A percentile compares a stretch with the other conserved stretches of the same genome.
These are phyloP conservation scores for Aphidoletes aphidimyza DNA, from an alignment of 2,888 invertebrate species.

Conservation along the genomic window DNA sequence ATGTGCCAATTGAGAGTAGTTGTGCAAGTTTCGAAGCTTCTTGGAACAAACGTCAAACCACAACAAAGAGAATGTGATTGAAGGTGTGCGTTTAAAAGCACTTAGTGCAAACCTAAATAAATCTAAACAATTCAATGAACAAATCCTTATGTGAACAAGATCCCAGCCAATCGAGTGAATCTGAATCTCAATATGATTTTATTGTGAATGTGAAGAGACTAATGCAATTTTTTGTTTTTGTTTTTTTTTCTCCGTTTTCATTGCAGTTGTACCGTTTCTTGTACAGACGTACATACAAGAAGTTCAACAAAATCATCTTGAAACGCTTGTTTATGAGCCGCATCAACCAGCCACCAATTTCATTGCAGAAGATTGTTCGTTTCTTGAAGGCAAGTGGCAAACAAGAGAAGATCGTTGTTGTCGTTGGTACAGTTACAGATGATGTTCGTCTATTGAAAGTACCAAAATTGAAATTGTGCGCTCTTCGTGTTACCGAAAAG, in stretches of 20 bases:
- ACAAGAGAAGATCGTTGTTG: slow-evolving; percentile 87
- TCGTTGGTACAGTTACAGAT: slow-evolving; percentile 95
- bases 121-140: neutral
- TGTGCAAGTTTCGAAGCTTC: neutral
- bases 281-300: slow-evolving; percentile 93
- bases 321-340: slow-evolving; percentile 98
- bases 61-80: neutral
- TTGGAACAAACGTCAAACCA: neutral
- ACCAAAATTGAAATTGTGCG: slow-evolving; percentile 94
- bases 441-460: slow-evolving; percentile 90
- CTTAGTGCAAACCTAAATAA: neutral
- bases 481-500: slow-evolving; percentile 91
- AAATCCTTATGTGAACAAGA: slow-evolving; percentile 6
- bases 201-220: neutral
- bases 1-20: neutral
- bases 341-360: slow-evolving; percentile 93
- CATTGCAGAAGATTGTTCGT: slow-evolving; percentile 85
- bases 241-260: slow-evolving; percentile 57
- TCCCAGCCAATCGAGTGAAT: neutral
- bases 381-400: slow-evolving; percentile 87
- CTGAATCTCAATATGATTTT: neutral
- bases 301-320: slow-evolving; percentile 95
- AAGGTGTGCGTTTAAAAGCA: neutral
- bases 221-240: neutral
- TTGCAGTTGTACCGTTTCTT: slow-evolving; percentile 93